A percentile compares a stretch with the other conserved stretches of the same genome.
phyloP scores from a whole-genome alignment of 2,797 vertebrate species.

The Catostomus latipinnis region DNA sequence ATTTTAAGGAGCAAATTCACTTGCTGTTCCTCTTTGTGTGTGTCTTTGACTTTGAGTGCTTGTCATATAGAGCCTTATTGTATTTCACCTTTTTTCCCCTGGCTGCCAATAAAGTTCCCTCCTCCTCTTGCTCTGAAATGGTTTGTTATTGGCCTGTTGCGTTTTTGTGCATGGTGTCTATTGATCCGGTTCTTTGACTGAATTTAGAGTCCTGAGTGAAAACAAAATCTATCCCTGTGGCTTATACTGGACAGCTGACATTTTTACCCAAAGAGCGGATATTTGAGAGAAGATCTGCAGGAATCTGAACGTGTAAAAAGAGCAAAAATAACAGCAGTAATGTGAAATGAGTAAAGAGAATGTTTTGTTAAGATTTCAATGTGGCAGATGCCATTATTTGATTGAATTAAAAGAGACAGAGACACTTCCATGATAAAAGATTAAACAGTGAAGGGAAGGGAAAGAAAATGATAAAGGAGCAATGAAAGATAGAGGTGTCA shows the following conservation, averaged over 20 bases:
- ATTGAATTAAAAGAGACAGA: not conserved
- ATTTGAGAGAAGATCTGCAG: constrained; percentile 52
- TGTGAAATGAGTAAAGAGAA: not conserved
- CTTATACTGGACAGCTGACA: constrained; percentile 78
- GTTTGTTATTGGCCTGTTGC: constrained; percentile 50
- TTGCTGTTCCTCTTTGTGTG: not conserved
- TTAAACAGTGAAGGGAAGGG: not conserved
- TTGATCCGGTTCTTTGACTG: constrained; percentile 65
- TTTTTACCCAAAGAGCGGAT: constrained; percentile 73
- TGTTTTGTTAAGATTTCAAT: not conserved
- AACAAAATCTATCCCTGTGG: constrained; percentile 72
- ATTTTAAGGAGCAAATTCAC: not conserved
- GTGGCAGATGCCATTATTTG: too few species aligned
- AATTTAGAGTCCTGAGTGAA: constrained; percentile 71
- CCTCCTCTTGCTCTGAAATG: constrained; percentile 34
- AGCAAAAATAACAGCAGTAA: not conserved
- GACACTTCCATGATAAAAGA: not conserved
- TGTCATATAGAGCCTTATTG: constrained; percentile 33
- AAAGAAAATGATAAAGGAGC: not conserved
- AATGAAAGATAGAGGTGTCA: not conserved
- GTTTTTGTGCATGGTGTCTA: constrained; percentile 42
- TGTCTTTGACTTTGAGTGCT: constrained; percentile 13
- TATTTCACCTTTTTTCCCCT: constrained; percentile 28
- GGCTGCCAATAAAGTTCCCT: constrained; percentile 36
- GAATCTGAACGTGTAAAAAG: not conserved